Conservation (phyloP, 2,113 vertebrate genomes). For the Passer domesticus region DNA sequence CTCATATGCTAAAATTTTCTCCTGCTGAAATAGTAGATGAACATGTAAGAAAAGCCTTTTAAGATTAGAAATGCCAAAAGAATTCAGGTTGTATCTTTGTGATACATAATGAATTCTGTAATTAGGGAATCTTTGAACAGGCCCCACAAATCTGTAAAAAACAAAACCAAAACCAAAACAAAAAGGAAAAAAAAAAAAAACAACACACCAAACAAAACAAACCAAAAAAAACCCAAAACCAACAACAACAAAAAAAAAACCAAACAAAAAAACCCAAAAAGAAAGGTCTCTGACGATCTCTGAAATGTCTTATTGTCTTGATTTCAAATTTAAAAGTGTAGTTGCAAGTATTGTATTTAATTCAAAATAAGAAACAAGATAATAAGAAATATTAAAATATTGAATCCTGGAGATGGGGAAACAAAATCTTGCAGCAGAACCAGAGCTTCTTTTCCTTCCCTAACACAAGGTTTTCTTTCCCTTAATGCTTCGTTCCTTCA, state of each 20-base stretch:
- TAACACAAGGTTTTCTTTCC: background rate
- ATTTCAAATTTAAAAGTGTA: background rate
- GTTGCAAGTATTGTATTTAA: background rate
- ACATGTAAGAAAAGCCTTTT: background rate
- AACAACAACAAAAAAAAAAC: too few species aligned
- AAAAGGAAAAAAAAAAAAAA: background rate
- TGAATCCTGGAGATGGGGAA: background rate
- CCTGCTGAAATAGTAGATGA: background rate
- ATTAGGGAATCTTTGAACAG: background rate
- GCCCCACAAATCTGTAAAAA: background rate
- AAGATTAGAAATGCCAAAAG: background rate
- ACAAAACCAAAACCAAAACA: background rate
- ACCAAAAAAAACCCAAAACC: background rate
- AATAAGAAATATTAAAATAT: background rate
- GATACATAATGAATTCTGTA: background rate
- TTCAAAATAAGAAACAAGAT: background rate
- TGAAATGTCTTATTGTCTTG: background rate
- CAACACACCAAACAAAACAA: background rate
- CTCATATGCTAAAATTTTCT: background rate
- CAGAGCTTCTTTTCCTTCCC: background rate
- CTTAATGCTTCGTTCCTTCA: background rate
- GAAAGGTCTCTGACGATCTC: background rate
- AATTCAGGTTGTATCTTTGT: background rate
- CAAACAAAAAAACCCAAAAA: background rate
- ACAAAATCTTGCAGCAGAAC: background rate